A percentile compares a stretch with the other conserved stretches of the same genome.
Evolutionary conservation across 1,140 invertebrate species (phyloP).

Genomic region (Proales similis): DNA sequence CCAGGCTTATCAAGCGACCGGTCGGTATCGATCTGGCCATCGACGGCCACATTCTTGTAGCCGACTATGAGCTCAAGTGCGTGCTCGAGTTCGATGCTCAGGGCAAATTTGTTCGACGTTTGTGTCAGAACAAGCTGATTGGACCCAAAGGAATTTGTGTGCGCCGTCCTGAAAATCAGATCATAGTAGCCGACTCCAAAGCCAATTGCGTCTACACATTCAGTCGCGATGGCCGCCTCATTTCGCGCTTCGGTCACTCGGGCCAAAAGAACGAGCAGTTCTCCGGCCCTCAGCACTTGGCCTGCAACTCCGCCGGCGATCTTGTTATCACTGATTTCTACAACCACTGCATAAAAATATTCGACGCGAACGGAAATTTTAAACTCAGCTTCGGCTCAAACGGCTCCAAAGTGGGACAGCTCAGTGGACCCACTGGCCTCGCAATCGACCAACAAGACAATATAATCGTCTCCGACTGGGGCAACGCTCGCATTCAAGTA

Average conservation of each 20-base stretch:
- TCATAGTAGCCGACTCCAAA: conserved; percentile 61
- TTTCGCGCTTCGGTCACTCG: conserved; percentile 41
- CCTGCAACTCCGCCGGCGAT: conserved; percentile 52
- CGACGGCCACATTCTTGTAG: conserved; percentile 58
- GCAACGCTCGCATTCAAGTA: conserved; percentile 59
- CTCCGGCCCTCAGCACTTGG: conserved; percentile 60
- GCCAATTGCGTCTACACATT: conserved; percentile 57
- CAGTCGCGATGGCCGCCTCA: conserved; percentile 54
- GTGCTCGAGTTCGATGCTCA: conserved; percentile 57
- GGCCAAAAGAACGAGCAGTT: conserved; percentile 54
- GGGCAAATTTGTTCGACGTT: conserved; percentile 57
- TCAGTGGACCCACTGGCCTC: conserved; percentile 59
- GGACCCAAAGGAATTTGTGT: conserved; percentile 58
- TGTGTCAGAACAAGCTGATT: conserved; percentile 58
- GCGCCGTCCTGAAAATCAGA: conserved; percentile 54
- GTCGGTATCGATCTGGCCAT: conserved; percentile 56
- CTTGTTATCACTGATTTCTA: conserved; percentile 60
- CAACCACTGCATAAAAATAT: conserved; percentile 58
- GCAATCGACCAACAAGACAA: conserved; percentile 57
- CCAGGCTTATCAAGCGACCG: conserved; percentile 56
- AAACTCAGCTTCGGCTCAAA: conserved; percentile 51
- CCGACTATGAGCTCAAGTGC: conserved; percentile 59
- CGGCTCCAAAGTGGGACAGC: conserved; percentile 58
- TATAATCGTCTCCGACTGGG: conserved; percentile 60
- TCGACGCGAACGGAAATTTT: conserved; percentile 42